These are phyloP conservation scores for Balaeniceps rex DNA, from an alignment of 2,113 vertebrate species.

Conservation along the genomic window DNA sequence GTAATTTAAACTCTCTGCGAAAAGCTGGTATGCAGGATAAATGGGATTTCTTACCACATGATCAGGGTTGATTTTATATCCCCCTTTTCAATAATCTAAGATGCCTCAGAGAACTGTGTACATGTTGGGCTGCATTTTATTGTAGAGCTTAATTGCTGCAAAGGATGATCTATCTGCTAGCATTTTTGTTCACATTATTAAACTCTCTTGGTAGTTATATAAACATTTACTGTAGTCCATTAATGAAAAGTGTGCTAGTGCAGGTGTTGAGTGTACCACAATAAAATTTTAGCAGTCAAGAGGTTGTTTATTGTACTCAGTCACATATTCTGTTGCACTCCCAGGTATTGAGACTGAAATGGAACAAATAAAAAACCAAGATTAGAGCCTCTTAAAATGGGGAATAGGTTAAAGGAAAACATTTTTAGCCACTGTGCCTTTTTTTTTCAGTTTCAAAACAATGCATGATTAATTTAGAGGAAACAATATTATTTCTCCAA, in stretches of 20 bases:
- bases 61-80: background rate
- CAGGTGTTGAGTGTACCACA: conserved; percentile 40
- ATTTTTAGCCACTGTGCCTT: background rate
- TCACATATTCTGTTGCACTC: background rate
- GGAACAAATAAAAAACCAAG: background rate
- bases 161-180: conserved; percentile 11
- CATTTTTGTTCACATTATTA: conserved; percentile 26
- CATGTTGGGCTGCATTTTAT: background rate
- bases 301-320: conserved; percentile 23
- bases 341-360: background rate
- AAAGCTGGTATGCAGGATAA: background rate
- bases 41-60: background rate
- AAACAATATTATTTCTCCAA: background rate
- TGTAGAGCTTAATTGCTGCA: conserved; percentile 30
- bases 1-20: background rate
- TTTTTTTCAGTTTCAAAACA: background rate
- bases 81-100: background rate
- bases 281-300: conserved; percentile 13
- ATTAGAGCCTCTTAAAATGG: background rate
- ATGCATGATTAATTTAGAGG: background rate
- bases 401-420: background rate
- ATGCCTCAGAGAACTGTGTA: background rate
- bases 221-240: conserved; percentile 44
- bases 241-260: conserved; percentile 14
- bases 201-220: conserved; percentile 42